A percentile compares a stretch with the other conserved stretches of the same genome.
Evolutionary conservation across 2,113 vertebrate genomes (phyloP).

Genomic region (Morone saxatilis): DNA sequence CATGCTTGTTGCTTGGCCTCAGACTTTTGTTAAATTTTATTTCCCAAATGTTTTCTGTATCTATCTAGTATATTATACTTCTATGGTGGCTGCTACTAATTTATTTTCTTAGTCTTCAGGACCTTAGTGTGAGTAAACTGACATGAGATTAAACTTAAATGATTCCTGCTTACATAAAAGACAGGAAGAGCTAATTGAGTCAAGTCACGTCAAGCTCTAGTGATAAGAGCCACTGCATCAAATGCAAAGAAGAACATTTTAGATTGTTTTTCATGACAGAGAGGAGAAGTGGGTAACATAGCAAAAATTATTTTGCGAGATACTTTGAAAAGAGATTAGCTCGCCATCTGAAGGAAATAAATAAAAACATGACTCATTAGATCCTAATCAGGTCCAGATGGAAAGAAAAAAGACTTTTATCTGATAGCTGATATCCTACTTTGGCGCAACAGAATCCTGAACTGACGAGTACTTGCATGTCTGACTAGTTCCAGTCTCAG

Average conservation of each 20-base stretch:
- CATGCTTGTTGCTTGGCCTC: too few species aligned
- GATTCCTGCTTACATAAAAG: background rate
- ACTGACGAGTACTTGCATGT: background rate
- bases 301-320: background rate
- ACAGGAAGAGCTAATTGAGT: background rate
- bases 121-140: too few species aligned
- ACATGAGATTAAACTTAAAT: background rate
- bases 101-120: too few species aligned
- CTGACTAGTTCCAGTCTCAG: background rate
- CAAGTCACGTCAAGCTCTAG: background rate
- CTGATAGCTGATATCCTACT: background rate
- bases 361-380: conserved; percentile 47
- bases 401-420: background rate
- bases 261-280: background rate
- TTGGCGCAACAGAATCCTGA: background rate
- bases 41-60: too few species aligned
- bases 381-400: conserved; percentile 38
- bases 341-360: conserved; percentile 41
- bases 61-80: too few species aligned
- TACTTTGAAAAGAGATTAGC: background rate
- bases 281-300: background rate
- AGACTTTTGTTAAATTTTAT: too few species aligned
- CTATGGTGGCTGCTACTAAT: too few species aligned
- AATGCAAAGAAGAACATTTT: background rate
- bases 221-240: background rate